Percentiles rank a stretch among this genome's conserved stretches.
phyloP scores from a whole-genome alignment of 2,888 invertebrate species.

The Apamea crenata region DNA sequence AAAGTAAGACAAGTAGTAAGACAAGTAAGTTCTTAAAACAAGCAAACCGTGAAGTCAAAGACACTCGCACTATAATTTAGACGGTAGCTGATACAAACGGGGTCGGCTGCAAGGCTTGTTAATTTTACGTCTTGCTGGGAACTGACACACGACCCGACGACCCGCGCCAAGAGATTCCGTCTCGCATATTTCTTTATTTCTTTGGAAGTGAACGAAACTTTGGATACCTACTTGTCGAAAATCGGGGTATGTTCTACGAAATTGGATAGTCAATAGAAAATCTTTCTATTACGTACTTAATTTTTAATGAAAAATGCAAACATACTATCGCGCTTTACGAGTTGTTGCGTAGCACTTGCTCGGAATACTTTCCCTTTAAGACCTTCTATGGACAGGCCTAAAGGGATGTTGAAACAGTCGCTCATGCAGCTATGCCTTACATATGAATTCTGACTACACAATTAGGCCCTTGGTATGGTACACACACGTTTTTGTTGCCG shows the following conservation, averaged over 20 bases:
- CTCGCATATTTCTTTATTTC: constrained; percentile 44
- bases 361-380: background rate
- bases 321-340: background rate
- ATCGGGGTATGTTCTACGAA: background rate
- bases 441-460: background rate
- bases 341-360: background rate
- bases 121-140: constrained; percentile 71
- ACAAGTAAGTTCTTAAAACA: constrained; percentile 39
- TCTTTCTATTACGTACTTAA: background rate
- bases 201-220: constrained; percentile 42
- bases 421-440: background rate
- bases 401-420: background rate
- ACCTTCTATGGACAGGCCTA: background rate
- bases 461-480: background rate
- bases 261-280: background rate
- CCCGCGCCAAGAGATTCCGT: constrained; percentile 53
- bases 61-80: constrained; percentile 56
- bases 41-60: constrained; percentile 53
- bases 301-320: constrained; percentile 2
- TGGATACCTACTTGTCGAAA: constrained; percentile 11
- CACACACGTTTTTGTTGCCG: background rate
- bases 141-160: constrained; percentile 60
- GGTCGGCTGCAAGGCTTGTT: constrained; percentile 73
- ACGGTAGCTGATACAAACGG: constrained; percentile 67
- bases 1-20: constrained; percentile 42